Evolutionary conservation across 53 echinoderm and acorn worm species (phyloP), one percentile per base, ranked within the genome.

Genomic region (Paracentrotus lividus): DNA sequence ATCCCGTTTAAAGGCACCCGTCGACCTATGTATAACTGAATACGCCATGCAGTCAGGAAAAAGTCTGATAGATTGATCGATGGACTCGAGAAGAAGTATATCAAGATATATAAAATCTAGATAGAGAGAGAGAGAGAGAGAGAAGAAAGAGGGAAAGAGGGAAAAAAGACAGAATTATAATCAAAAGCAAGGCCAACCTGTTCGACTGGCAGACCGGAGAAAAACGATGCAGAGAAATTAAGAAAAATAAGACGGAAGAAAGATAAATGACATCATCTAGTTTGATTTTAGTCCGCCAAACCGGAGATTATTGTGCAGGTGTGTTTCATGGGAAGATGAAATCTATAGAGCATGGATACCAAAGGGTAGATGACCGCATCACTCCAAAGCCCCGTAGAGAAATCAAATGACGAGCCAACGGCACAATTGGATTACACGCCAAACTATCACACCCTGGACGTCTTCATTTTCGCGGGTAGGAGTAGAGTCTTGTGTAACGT

Each of bases 221-320:
- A 49, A 10, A 49, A 7, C 49, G 49, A 56, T 56, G 56, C 56
- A 56, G 18, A 8, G 66, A 21, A 10, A 32, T 29, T 2, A 8
- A 7, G 33, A 31, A 18, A 69, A 36, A 38, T 15, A 36, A 2
- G 36, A 36, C 16, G 69, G 38, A 36, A 34, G 34, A 12, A 20
- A 69, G 38, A 69, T 69, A 69, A 69, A 69, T 69, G 31, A 69
- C 38, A 36, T 38, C 69, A 69, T 69, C 69, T 36, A 61, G 20
- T 32, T 1, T 1, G 16, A 18, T 69, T 36, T 69, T 38, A 69
- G 38, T 36, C 32, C 69, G 69, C 34, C 34, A 69, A 69, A 69
- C 69, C 51, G 45, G 85, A 84, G 85, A 84, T 84, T 84, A 49
- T 47, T 5, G 34, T 84, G 85, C 85, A 84, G 85, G 85, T 84